Conservation (phyloP, 1,140 invertebrate genomes). For the Rhopalosiphum maidis region DNA sequence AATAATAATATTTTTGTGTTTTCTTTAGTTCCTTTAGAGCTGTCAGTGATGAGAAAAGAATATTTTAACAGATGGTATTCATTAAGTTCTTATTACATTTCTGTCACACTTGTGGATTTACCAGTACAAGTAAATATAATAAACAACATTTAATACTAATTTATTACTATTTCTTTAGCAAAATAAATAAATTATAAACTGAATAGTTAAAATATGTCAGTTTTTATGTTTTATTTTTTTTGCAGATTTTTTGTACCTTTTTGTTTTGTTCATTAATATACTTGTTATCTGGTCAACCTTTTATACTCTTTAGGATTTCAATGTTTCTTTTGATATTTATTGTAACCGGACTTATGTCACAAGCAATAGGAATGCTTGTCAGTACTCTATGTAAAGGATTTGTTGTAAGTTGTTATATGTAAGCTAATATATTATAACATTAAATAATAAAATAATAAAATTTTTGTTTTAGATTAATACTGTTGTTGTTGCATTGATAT, state of each 20-base stretch:
- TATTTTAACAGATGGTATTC: slow-evolving; percentile 95
- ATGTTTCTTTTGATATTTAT: slow-evolving; percentile 89
- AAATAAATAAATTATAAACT: background rate
- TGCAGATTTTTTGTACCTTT: slow-evolving; percentile 38
- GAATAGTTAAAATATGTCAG: background rate
- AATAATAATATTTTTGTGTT: slow-evolving; percentile 6
- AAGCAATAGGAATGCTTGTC: slow-evolving; percentile 90
- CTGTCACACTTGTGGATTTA: slow-evolving; percentile 83
- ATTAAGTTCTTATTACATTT: slow-evolving; percentile 84
- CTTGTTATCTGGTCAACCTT: slow-evolving; percentile 66
- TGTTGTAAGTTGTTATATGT: slow-evolving; percentile 22
- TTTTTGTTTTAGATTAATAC: slow-evolving; percentile 32
- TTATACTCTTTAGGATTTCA: slow-evolving; percentile 81
- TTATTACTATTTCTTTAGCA: background rate
- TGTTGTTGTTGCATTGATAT: slow-evolving; percentile 38
- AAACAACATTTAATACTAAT: background rate
- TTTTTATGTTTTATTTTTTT: slow-evolving; percentile 8
- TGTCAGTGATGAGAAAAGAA: slow-evolving; percentile 83
- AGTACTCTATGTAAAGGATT: slow-evolving; percentile 76
- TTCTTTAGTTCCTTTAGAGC: slow-evolving; percentile 82
- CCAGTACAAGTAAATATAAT: slow-evolving; percentile 75
- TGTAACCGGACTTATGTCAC: slow-evolving; percentile 87
- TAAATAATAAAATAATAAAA: background rate
- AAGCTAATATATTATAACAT: background rate
- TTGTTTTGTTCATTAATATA: slow-evolving; percentile 48